Evolutionary conservation across 2,113 vertebrate species (phyloP).

Genomic region (Synchiropus splendidus): DNA sequence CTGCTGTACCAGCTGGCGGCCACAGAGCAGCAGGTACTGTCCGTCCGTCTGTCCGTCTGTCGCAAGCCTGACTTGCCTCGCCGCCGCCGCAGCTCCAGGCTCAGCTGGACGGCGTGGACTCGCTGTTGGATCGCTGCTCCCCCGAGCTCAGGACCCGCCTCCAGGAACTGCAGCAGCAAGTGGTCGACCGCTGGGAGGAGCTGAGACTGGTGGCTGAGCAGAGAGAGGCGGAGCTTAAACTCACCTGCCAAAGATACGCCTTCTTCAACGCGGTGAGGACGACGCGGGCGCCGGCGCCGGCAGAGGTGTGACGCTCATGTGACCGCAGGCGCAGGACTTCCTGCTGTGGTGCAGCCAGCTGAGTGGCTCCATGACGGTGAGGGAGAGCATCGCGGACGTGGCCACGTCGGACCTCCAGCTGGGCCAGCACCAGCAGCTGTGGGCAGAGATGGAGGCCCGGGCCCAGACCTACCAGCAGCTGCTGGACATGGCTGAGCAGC

Average conservation of each 20-base stretch:
- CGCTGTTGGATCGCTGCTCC: constrained; percentile 47
- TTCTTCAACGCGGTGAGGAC: constrained; percentile 68
- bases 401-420: constrained; percentile 63
- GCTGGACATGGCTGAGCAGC: constrained; percentile 62
- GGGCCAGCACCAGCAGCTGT: constrained; percentile 71
- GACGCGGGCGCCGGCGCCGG: background rate
- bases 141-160: constrained; percentile 51
- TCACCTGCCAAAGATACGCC: constrained; percentile 50
- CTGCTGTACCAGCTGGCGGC: constrained; percentile 69
- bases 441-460: constrained; percentile 70
- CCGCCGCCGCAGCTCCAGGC: constrained; percentile 71
- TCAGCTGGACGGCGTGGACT: constrained; percentile 61
- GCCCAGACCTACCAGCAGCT: constrained; percentile 63
- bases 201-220: constrained; percentile 58
- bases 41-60: background rate
- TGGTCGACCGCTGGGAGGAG: constrained; percentile 72
- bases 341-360: constrained; percentile 71
- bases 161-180: constrained; percentile 65
- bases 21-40: constrained; percentile 71
- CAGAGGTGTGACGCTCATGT: background rate
- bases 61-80: background rate
- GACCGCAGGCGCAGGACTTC: constrained; percentile 64
- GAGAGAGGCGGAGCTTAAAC: constrained; percentile 64
- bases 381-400: constrained; percentile 69
- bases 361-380: constrained; percentile 63